phyloP scores from a whole-genome alignment of 2,888 invertebrate genomes.

The Lithophane leautieri region DNA sequence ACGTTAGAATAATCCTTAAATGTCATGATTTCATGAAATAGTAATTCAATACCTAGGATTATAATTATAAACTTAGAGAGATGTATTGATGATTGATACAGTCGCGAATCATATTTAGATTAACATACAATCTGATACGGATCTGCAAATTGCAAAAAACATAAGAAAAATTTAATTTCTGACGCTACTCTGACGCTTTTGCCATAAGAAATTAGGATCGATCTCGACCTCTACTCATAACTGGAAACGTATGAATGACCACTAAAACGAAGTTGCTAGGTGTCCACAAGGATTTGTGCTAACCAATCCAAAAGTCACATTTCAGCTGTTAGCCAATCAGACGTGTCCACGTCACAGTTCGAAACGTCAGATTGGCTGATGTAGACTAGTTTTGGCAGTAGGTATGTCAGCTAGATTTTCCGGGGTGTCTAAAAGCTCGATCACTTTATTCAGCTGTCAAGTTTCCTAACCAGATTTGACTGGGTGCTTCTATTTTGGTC shows the following conservation, averaged over 20 bases:
- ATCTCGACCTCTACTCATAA: background rate
- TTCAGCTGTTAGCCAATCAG: slow-evolving; percentile 24
- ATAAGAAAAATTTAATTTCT: no score
- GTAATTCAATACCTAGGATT: no score
- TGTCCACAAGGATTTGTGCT: no score
- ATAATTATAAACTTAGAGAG: no score
- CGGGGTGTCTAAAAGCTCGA: background rate
- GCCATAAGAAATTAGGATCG: no score
- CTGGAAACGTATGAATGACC: background rate
- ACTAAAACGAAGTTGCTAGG: background rate
- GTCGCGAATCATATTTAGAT: no score
- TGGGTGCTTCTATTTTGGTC: background rate
- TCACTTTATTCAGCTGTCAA: slow-evolving; percentile 7
- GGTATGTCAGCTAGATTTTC: background rate
- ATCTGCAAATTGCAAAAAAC: no score
- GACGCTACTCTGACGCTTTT: no score
- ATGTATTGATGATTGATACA: no score
- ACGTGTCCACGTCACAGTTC: background rate
- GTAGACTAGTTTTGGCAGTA: slow-evolving; percentile 1
- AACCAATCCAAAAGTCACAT: background rate
- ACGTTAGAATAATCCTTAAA: no score
- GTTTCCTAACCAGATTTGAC: background rate
- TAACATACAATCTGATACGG: no score
- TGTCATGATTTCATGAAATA: no score
- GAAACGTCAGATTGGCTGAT: background rate